Evolutionary conservation across 2,797 vertebrate species (phyloP), one percentile per base, ranked within the genome.

Genomic region (Notolepis coatsorum): DNA sequence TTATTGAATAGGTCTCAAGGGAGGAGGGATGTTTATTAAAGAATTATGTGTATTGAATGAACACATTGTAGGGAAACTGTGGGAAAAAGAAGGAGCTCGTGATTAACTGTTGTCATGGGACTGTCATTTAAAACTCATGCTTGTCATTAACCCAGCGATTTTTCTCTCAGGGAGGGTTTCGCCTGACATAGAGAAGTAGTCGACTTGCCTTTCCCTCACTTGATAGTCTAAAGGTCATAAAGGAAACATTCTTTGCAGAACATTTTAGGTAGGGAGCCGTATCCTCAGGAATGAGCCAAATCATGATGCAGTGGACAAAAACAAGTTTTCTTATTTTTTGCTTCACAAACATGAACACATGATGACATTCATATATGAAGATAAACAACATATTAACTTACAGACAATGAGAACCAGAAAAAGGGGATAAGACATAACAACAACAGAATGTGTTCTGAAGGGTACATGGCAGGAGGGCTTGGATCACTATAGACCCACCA

Each of bases 21-120:
- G 88, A 86, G 90, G 89, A 90, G 86, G 71, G 56, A 75, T 77
- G 61, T 63, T 59, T 46, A 77, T 81, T 80, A 88, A 58, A 53
- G 9, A 69, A 77, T 83, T 79, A 86, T 38, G 42, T 45, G 55
- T 41, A 43, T 60, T 64, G 61, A 74, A 70, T 75, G 62, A 80
- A 68, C 68, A 56, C 66, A 54, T 47, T 76, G 82, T 74, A 54
- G 21, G 64, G 55, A 88, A 76, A 71, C 41, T 48, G 48, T 38
- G 33, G 21, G 51, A 15, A 53, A n/a, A n/a, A n/a, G n/a, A n/a
- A n/a, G n/a, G 27, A 39, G 60, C 85, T 73, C 64, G 54, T 84
- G 70, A 77, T 62, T 9, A 53, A 61, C 10, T 31, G 35, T 48
- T 49, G 79, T 89, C 90, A 90, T 76, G 74, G 62, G 90, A 79